Conservation (phyloP, 2,888 invertebrate genomes). For the Trichopoda pennipes region DNA sequence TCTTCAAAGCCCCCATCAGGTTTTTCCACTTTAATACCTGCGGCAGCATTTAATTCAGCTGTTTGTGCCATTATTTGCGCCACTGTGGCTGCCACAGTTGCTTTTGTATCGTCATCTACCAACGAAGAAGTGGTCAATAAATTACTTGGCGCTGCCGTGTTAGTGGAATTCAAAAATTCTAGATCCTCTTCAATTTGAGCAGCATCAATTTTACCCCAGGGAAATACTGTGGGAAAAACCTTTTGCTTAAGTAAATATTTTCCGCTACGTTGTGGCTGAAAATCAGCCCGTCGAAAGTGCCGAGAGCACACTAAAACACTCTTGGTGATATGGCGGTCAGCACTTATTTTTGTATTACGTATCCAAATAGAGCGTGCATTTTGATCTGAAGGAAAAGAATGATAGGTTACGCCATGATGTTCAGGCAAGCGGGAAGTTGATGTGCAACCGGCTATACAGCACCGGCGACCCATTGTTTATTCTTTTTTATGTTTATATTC, state of each 20-base stretch:
- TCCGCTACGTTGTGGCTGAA: constrained; percentile 85
- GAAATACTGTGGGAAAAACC: constrained; percentile 88
- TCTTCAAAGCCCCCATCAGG: constrained; percentile 27
- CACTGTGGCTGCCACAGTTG: constrained; percentile 76
- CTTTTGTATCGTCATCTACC: constrained; percentile 75
- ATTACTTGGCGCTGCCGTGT: constrained; percentile 66
- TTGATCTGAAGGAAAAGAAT: constrained; percentile 86
- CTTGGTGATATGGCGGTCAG: constrained; percentile 82
- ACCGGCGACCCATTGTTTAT: constrained; percentile 78
- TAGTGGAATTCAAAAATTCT: constrained; percentile 71
- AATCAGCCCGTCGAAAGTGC: constrained; percentile 88
- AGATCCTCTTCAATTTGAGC: constrained; percentile 73
- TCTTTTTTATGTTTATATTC: constrained; percentile 47
- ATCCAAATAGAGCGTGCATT: constrained; percentile 85
- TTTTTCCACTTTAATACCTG: constrained; percentile 67
- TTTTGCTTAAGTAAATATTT: constrained; percentile 88
- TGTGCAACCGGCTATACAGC: constrained; percentile 78
- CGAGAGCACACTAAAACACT: constrained; percentile 87
- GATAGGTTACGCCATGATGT: constrained; percentile 87
- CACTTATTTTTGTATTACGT: constrained; percentile 83
- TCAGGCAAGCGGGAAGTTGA: constrained; percentile 77
- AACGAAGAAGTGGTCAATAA: constrained; percentile 40
- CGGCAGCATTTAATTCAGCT: constrained; percentile 76
- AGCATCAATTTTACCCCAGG: constrained; percentile 82
- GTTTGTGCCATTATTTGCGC: constrained; percentile 77